Base-by-base conservation (phyloP, 1,140 invertebrate genomes). In the Chrysopa pallens region DNA sequence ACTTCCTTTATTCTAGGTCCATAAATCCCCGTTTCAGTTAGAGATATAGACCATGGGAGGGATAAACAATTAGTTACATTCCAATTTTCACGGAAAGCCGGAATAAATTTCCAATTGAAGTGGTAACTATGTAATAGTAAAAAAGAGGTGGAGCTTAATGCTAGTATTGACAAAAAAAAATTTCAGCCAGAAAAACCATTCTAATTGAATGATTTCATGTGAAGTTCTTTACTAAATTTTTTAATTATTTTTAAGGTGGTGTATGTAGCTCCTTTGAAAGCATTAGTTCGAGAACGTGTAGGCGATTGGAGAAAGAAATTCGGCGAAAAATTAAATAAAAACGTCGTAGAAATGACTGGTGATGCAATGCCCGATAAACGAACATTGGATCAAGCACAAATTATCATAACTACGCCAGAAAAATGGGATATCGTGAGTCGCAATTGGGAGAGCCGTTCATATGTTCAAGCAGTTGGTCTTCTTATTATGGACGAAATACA, bases 401-500 rank as follows among this genome's bases (percentile, higher is more conserved):
- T 99, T 1, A 97, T 99, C 49, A 89, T 99, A 1, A 98, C 94
- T 3, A 99, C 95, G 1, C 95, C 95, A 0, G 95, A 99, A 64
- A 98, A 98, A 63, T 98, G 95, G 95, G 95, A 98, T 60, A 94
- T 93, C 46, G 89, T 98, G 43, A 95, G 89, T 60, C 73, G 95
- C 48, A 91, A 86, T 45, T 98, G 94, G 92, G 92, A 97, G 53
- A 96, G 86, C 0, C 73, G 95, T 48, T 82, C 80, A 62, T 99
- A 98, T 56, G 94, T 99, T 1, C 80, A 76, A 45, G 73, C 90
- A 53, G 95, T 99, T 0, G 79, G 83, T 0, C 65, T 99, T 0
- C 88, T 99, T 44, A 78, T 98, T 15, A 97, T 98, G 51, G 95
- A 99, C 62, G 95, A 99, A 66, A 98, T 99, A 51, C 95, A 99